These are phyloP conservation scores for Clytia hemisphaerica DNA, from an alignment of 30 jellyfish, hydroid and myxozoan species.

Conservation along the genomic window DNA sequence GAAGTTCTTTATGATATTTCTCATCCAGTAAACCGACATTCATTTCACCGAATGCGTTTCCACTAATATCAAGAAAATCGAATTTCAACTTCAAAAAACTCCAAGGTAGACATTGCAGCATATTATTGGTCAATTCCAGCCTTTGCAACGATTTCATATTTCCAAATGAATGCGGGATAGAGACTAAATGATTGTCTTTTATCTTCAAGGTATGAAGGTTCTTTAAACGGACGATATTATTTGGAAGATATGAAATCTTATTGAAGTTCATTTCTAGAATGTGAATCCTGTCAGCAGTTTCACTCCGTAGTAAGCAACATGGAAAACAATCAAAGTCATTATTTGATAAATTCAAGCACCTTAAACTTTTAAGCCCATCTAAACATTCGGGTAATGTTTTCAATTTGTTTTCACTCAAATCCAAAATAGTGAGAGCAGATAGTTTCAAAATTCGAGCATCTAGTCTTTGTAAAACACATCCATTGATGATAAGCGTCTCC, in stretches of 20 bases:
- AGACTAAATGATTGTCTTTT: slow-evolving; percentile 27
- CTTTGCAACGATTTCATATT: slow-evolving; percentile 32
- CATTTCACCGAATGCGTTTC: slow-evolving; percentile 35
- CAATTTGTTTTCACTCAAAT: slow-evolving; percentile 43
- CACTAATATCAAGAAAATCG: slow-evolving; percentile 38
- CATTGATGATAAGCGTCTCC: slow-evolving; percentile 25
- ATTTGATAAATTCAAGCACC: slow-evolving; percentile 37
- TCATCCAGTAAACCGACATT: too few species aligned
- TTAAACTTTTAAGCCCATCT: slow-evolving; percentile 36
- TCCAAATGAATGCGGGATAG: slow-evolving; percentile 51
- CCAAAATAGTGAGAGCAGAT: slow-evolving; percentile 22
- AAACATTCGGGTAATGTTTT: slow-evolving; percentile 38
- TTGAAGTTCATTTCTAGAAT: slow-evolving; percentile 42
- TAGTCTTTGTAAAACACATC: slow-evolving; percentile 40
- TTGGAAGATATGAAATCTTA: slow-evolving; percentile 29
- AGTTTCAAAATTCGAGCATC: slow-evolving; percentile 51
- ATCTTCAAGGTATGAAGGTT: slow-evolving; percentile 37
- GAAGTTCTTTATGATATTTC: too few species aligned
- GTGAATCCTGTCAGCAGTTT: slow-evolving; percentile 10
- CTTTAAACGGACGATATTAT: slow-evolving; percentile 25
- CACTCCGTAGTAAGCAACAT: slow-evolving; percentile 19
- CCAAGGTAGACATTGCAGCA: slow-evolving; percentile 39
- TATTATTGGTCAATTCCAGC: slow-evolving; percentile 34
- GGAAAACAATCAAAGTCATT: slow-evolving; percentile 42
- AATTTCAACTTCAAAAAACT: slow-evolving; percentile 25